These are phyloP conservation scores for Germaria angustata DNA, from an alignment of 2,888 invertebrate genomes.

Conservation along the genomic window DNA sequence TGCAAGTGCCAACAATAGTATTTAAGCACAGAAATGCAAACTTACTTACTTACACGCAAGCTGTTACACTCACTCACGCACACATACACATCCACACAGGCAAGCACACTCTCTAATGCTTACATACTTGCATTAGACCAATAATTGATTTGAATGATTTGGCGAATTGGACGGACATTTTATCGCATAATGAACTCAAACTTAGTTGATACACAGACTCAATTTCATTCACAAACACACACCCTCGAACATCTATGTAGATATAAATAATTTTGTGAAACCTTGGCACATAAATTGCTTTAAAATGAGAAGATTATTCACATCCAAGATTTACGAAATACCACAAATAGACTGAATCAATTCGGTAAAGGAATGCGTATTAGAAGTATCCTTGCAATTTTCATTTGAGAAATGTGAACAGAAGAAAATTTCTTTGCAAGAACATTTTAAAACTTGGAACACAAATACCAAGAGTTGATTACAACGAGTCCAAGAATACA, in stretches of 20 bases:
- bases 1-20: slow-evolving; percentile 56
- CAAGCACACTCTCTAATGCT: neutral
- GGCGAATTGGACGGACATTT: neutral
- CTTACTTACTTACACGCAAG: neutral
- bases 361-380: too few relatives aligned
- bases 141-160: slow-evolving; percentile 12
- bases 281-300: too few relatives aligned
- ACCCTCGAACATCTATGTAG: neutral
- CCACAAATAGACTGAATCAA: too few relatives aligned
- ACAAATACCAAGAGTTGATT: too few relatives aligned
- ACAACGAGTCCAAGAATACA: too few relatives aligned
- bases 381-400: too few relatives aligned
- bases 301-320: too few relatives aligned
- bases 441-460: too few relatives aligned
- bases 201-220: neutral
- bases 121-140: neutral
- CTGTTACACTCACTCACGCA: neutral
- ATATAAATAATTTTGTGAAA: neutral
- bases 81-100: neutral
- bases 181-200: neutral
- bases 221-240: neutral
- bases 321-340: too few relatives aligned
- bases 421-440: too few relatives aligned
- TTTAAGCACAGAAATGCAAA: slow-evolving; percentile 13
- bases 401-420: too few relatives aligned